Evolutionary conservation across 1,140 invertebrate genomes (phyloP).

Genomic region (Brachionus calyciflorus): DNA sequence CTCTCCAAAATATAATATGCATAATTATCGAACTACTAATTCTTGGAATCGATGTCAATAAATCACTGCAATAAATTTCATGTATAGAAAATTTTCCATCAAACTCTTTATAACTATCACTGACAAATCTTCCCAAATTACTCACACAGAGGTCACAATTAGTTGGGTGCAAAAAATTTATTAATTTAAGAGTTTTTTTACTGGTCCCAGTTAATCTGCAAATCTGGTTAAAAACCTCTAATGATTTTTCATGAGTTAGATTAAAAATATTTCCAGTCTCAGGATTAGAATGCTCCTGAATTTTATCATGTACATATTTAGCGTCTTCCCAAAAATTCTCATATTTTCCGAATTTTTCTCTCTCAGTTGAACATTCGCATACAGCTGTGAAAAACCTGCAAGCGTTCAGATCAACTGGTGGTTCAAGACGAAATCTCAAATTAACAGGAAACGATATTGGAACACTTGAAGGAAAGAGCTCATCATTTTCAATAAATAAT

Average conservation of each 20-base stretch:
- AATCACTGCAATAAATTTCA: conserved; percentile 25
- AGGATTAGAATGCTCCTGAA: background rate
- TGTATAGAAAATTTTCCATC: conserved; percentile 9
- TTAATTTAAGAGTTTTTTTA: background rate
- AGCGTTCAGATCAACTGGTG: background rate
- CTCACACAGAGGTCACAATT: background rate
- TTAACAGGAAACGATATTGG: background rate
- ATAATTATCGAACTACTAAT: background rate
- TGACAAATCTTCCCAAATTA: conserved; percentile 12
- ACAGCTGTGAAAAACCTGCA: conserved; percentile 2
- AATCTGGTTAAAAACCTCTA: background rate
- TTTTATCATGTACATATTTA: background rate
- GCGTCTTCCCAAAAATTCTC: conserved; percentile 35
- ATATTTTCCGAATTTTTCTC: conserved; percentile 10
- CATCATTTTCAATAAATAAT: background rate
- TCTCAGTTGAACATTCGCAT: background rate
- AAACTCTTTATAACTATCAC: background rate
- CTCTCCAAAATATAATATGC: conserved; percentile 30
- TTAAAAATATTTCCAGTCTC: conserved; percentile 15
- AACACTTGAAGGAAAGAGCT: background rate
- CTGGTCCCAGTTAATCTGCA: background rate
- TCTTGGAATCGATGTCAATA: background rate
- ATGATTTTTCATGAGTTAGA: background rate
- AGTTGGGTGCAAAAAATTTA: background rate
- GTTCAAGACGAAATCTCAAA: conserved; percentile 13